phyloP scores from a whole-genome alignment of 2,888 invertebrate genomes.

The Drosophila mayaguana region DNA sequence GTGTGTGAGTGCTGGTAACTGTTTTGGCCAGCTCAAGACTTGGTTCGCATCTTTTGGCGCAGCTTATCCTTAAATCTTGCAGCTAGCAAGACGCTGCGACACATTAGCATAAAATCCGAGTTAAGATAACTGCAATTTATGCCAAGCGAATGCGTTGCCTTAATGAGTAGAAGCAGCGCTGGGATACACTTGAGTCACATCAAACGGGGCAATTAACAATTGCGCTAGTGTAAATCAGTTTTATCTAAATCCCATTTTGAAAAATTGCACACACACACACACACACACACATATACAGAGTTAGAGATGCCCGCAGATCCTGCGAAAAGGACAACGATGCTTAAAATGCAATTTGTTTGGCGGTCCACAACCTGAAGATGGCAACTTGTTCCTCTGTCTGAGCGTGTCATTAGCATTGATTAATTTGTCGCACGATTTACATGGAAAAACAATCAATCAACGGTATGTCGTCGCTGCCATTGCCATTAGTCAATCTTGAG shows the following conservation, averaged over 20 bases:
- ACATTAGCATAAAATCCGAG: conserved; percentile 82
- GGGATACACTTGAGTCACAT: conserved; percentile 18
- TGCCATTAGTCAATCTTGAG: conserved; percentile 77
- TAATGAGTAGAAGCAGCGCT: conserved; percentile 54
- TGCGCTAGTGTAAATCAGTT: conserved; percentile 70
- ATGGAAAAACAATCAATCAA: conserved; percentile 83
- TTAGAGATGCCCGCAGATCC: conserved; percentile 37
- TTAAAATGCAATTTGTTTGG: conserved; percentile 78
- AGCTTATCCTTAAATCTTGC: conserved; percentile 65
- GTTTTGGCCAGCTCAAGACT: conserved; percentile 44
- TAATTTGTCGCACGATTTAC: conserved; percentile 84
- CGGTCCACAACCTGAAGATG: conserved; percentile 56
- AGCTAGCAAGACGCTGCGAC: conserved; percentile 72
- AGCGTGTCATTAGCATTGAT: conserved; percentile 86
- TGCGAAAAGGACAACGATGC: conserved; percentile 40
- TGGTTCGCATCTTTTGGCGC: conserved; percentile 48
- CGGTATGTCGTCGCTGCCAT: conserved; percentile 53
- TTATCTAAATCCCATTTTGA: conserved; percentile 70
- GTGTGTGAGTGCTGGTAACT: conserved; percentile 17
- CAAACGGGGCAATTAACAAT: conserved; percentile 65
- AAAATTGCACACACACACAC: conserved; percentile 57
- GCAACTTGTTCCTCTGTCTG: conserved; percentile 59
- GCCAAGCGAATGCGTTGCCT: conserved; percentile 45
- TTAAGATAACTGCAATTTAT: conserved; percentile 73
- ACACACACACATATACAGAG: no score